Conservation (phyloP, 2,797 vertebrate species). For the Tapera naevia region DNA sequence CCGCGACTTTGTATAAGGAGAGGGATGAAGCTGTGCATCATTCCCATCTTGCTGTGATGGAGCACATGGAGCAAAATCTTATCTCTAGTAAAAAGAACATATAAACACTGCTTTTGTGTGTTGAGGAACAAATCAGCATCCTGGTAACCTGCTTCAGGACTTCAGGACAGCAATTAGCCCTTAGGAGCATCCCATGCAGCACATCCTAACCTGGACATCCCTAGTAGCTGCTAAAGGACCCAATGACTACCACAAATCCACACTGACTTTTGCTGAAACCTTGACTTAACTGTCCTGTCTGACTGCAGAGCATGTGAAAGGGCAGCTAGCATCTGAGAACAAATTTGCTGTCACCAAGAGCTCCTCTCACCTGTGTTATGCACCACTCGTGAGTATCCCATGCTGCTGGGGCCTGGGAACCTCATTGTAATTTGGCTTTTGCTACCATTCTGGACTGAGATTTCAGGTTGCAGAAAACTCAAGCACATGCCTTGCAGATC, state of each 20-base stretch:
- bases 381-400: not conserved
- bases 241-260: not conserved
- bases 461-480: not conserved
- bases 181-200: not conserved
- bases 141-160: not conserved
- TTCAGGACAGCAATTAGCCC: not conserved
- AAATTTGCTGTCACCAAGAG: not conserved
- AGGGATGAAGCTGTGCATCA: not conserved
- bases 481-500: not conserved
- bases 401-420: rapidly evolving
- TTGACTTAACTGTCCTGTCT: rapidly evolving
- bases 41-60: not conserved
- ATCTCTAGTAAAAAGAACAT: rapidly evolving
- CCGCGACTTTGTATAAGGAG: not conserved
- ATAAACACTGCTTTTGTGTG: not conserved
- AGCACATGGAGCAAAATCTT: not conserved
- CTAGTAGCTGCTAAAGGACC: not conserved
- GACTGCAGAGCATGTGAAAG: not conserved
- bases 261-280: not conserved
- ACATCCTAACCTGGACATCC: not conserved
- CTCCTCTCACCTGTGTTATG: rapidly evolving
- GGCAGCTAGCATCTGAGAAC: not conserved
- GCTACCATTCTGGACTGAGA: not conserved
- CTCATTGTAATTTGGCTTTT: not conserved
- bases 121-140: not conserved